These are phyloP conservation scores for Scaeva pyrastri DNA, from an alignment of 2,888 invertebrate species.

Conservation along the genomic window DNA sequence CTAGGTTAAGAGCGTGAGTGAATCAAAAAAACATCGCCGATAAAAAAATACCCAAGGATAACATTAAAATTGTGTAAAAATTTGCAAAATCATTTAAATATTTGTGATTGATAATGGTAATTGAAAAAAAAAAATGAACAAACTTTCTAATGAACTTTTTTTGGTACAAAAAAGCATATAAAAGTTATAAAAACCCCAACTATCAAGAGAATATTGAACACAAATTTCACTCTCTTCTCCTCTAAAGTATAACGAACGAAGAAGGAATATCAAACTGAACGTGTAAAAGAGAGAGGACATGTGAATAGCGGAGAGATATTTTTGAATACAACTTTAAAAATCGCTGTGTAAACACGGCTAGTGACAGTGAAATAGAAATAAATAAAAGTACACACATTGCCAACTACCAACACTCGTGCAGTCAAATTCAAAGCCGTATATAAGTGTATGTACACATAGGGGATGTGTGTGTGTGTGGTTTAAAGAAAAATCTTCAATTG, in stretches of 20 bases:
- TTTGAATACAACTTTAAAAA: conserved; percentile 56
- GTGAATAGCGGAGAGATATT: conserved; percentile 49
- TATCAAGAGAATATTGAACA: conserved; percentile 49
- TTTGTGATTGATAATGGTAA: neutral
- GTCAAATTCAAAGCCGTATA: neutral
- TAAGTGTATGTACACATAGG: too few relatives aligned
- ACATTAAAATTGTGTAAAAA: conserved; percentile 10
- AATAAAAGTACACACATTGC: conserved; percentile 14
- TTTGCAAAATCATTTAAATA: conserved; percentile 42
- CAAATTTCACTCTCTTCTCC: conserved; percentile 55
- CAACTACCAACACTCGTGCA: neutral
- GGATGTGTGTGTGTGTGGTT: conserved; percentile 43
- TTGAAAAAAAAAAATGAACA: conserved; percentile 27
- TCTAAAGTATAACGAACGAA: conserved; percentile 53
- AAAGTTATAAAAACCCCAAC: conserved; percentile 46
- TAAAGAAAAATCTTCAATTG: conserved; percentile 69
- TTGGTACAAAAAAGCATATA: conserved; percentile 42
- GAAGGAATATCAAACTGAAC: conserved; percentile 30
- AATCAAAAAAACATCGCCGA: conserved; percentile 14
- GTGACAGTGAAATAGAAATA: conserved; percentile 56
- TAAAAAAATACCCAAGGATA: conserved; percentile 12
- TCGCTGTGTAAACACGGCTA: conserved; percentile 17
- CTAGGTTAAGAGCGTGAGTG: conserved; percentile 63
- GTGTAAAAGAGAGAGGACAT: conserved; percentile 53
- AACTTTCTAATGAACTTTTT: conserved; percentile 68